Evolutionary conservation across 2,888 invertebrate species (phyloP).

Genomic region (Cartodere bifasciata): DNA sequence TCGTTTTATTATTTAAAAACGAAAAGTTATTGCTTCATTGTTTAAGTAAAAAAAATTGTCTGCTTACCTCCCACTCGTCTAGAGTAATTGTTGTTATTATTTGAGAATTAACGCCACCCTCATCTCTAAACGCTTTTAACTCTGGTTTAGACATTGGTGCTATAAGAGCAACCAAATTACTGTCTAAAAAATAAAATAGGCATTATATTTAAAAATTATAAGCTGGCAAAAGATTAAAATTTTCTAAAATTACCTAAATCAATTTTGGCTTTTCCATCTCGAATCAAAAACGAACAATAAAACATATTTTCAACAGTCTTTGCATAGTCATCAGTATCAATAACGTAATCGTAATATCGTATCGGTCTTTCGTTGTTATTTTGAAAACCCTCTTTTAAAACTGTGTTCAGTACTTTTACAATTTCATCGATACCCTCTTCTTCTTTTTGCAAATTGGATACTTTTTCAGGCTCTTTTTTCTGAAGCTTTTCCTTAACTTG

Average conservation of each 20-base stretch:
- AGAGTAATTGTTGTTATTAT: slow-evolving; percentile 43
- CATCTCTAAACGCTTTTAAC: slow-evolving; percentile 22
- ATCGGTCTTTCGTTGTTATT: slow-evolving; percentile 34
- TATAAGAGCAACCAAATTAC: too few species aligned
- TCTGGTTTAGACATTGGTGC: slow-evolving; percentile 22
- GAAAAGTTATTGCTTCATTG: neutral
- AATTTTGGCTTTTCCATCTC: slow-evolving; percentile 42
- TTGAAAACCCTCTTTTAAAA: slow-evolving; percentile 36
- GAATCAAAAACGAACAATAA: slow-evolving; percentile 48
- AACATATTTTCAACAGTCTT: slow-evolving; percentile 51
- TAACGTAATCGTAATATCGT: slow-evolving; percentile 44
- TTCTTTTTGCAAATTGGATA: slow-evolving; percentile 38
- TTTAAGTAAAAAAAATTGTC: neutral
- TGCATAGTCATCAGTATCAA: slow-evolving; percentile 47
- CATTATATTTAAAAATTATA: too few species aligned
- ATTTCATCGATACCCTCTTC: slow-evolving; percentile 45
- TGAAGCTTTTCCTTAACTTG: slow-evolving; percentile 25
- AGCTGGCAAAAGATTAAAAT: too few species aligned
- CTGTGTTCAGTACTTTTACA: slow-evolving; percentile 38
- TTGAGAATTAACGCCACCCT: slow-evolving; percentile 37
- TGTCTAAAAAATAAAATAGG: too few species aligned
- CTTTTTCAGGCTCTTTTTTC: slow-evolving; percentile 37
- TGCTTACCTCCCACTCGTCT: slow-evolving; percentile 43
- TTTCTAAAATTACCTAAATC: slow-evolving; percentile 35
- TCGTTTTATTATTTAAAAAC: neutral